A percentile compares a stretch with the other conserved stretches of the same genome.
Conservation (phyloP, 2,113 vertebrate species). For the Epinephelus cyanopodus region DNA sequence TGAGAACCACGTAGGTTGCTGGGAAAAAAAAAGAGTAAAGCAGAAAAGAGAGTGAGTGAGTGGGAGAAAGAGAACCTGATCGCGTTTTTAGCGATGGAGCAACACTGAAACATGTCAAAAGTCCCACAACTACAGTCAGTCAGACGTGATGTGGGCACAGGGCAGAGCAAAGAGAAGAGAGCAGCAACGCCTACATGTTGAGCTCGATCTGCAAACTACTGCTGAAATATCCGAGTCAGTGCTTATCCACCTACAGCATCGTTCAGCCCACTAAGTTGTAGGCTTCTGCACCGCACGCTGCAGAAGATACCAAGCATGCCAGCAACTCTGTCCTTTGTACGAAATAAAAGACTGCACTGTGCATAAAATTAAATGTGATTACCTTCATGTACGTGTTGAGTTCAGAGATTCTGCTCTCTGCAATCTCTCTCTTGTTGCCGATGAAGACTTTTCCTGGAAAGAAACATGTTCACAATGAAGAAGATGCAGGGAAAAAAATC, state of each 20-base stretch:
- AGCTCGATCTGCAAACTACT: slow-evolving; percentile 71
- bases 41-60: slow-evolving; percentile 75
- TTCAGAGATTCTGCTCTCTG: slow-evolving; percentile 91
- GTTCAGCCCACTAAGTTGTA: slow-evolving; percentile 68
- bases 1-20: slow-evolving; percentile 64
- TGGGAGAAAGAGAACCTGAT: slow-evolving; percentile 70
- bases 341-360: neutral
- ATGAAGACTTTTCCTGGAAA: slow-evolving; percentile 91
- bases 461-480: neutral
- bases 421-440: slow-evolving; percentile 94
- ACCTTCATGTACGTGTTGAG: slow-evolving; percentile 97
- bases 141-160: slow-evolving; percentile 77
- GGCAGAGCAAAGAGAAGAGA: slow-evolving; percentile 71
- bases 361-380: slow-evolving; percentile 44
- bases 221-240: slow-evolving; percentile 68
- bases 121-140: slow-evolving; percentile 72
- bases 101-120: slow-evolving; percentile 74
- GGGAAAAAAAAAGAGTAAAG: slow-evolving; percentile 41
- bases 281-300: slow-evolving; percentile 46
- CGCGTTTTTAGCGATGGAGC: slow-evolving; percentile 68
- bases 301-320: slow-evolving; percentile 50
- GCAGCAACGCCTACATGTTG: slow-evolving; percentile 65
- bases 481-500: neutral
- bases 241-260: slow-evolving; percentile 73
- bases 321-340: slow-evolving; percentile 32